Conservation (phyloP, 2,888 invertebrate species). For the Megastigmus dorsalis region DNA sequence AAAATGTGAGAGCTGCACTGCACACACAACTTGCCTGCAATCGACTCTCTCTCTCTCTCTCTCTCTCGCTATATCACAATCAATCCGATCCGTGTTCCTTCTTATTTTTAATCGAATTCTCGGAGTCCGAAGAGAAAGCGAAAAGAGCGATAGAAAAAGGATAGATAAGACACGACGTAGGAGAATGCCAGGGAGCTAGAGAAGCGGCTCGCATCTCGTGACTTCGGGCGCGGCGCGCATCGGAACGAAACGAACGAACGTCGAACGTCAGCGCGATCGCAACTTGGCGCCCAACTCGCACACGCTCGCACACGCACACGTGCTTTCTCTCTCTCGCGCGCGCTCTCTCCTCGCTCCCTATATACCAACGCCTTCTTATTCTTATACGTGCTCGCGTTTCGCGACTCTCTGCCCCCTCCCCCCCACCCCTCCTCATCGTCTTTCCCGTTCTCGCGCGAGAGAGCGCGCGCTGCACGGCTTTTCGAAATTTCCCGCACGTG, state of each 20-base stretch:
- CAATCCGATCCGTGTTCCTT: background rate
- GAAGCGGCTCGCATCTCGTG: background rate
- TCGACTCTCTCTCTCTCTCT: no score
- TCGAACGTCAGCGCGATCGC: slow-evolving; percentile 22
- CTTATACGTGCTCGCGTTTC: slow-evolving; percentile 2
- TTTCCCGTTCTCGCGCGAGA: no score
- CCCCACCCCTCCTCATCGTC: no score
- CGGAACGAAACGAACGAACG: no score
- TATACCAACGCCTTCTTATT: no score
- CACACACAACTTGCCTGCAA: no score
- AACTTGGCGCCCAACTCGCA: background rate
- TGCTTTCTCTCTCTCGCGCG: background rate
- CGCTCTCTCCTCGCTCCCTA: background rate
- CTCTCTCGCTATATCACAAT: no score
- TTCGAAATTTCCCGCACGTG: slow-evolving; percentile 62
- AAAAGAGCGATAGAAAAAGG: background rate
- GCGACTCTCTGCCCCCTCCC: slow-evolving; percentile 15
- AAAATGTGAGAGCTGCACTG: no score
- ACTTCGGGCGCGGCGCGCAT: no score
- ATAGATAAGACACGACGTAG: background rate
- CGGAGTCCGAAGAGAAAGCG: background rate
- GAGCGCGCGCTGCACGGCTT: slow-evolving; percentile 34
- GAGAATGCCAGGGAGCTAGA: background rate
- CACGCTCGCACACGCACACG: background rate
- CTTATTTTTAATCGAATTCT: slow-evolving; percentile 26